Percentiles rank a stretch among this genome's conserved stretches.
These are phyloP conservation scores for Florisuga fusca DNA, from an alignment of 2,797 vertebrate species.

Conservation along the genomic window DNA sequence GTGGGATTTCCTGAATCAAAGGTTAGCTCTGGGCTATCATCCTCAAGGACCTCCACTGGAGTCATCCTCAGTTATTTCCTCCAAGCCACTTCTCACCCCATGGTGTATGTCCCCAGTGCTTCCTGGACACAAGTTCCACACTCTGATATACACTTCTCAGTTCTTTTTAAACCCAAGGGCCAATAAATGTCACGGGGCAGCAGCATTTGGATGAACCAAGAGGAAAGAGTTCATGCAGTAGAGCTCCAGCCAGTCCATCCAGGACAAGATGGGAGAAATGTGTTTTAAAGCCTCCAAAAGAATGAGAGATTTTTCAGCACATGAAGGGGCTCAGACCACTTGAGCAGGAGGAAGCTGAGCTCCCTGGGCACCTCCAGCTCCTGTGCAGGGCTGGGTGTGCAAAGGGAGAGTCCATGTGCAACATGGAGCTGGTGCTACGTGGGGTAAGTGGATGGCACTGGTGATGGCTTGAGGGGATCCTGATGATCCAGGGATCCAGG, in stretches of 20 bases:
- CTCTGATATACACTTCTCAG: neutral
- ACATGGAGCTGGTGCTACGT: neutral
- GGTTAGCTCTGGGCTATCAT: neutral
- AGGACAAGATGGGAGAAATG: neutral
- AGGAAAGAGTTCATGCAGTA: neutral
- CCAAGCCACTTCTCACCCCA: neutral
- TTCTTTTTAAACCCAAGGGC: neutral
- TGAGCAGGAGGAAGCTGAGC: neutral
- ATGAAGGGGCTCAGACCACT: neutral
- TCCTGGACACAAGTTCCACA: neutral
- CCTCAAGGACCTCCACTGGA: neutral
- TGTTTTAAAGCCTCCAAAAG: neutral
- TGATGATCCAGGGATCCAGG: neutral
- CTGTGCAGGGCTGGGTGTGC: neutral
- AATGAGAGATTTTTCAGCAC: neutral
- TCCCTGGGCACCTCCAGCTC: fast-evolving
- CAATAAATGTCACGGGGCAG: neutral
- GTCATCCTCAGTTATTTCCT: neutral
- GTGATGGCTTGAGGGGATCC: neutral
- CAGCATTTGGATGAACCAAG: neutral
- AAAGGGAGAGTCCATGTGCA: neutral
- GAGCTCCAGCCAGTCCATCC: neutral
- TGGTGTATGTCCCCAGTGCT: neutral
- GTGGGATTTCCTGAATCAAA: neutral
- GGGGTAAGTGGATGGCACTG: neutral